phyloP scores from a whole-genome alignment of 2,797 vertebrate genomes.

The Taenioides sp. region DNA sequence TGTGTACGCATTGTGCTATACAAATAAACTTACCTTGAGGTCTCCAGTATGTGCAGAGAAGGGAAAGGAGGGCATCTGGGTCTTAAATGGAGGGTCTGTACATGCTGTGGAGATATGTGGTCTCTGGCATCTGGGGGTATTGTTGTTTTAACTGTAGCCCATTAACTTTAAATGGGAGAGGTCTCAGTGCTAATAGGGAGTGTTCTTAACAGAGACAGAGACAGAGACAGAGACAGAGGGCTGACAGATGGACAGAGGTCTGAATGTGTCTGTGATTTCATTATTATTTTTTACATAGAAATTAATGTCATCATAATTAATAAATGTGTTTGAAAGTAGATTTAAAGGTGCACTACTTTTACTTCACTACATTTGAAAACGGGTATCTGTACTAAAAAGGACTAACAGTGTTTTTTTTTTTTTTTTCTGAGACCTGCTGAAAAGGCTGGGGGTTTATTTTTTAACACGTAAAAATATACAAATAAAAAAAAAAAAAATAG shows the following conservation, averaged over 20 bases:
- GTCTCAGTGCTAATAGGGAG: not conserved
- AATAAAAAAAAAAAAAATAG: no score
- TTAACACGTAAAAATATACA: no score
- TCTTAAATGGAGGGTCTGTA: not conserved
- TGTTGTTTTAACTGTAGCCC: slow-evolving; percentile 8
- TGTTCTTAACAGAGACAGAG: not conserved
- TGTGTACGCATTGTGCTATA: no score
- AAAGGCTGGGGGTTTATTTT: no score
- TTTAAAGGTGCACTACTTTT: no score
- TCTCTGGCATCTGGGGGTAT: slow-evolving; percentile 1
- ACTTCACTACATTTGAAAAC: no score
- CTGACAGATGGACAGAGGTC: not conserved
- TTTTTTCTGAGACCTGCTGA: no score
- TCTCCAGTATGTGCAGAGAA: not conserved
- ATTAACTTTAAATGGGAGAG: slow-evolving; percentile 1
- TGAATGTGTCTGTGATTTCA: slow-evolving; percentile 2
- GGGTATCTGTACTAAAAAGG: no score
- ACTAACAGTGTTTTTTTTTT: no score
- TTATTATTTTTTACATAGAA: not conserved
- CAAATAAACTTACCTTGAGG: no score
- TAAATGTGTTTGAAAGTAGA: no score
- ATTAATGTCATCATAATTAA: no score
- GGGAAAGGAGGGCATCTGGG: not conserved
- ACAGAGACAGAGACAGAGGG: not conserved
- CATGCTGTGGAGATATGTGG: not conserved